Conservation (phyloP, 2,797 vertebrate genomes). For the Sebastes kiyomatsui region DNA sequence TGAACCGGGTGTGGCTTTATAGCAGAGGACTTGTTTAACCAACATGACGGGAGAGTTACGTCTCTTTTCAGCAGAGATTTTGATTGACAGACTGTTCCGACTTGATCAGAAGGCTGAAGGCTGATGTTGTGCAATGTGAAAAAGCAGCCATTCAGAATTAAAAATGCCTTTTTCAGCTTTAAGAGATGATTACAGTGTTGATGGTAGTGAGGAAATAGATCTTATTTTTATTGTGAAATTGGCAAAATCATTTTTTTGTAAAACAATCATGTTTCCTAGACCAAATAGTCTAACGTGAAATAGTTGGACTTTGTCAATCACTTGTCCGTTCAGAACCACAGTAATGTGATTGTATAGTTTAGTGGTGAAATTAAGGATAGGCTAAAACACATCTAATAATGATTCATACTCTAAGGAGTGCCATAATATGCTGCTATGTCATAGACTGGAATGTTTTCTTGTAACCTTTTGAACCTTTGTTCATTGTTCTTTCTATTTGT, state of each 20-base stretch:
- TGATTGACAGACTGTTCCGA: constrained; percentile 18
- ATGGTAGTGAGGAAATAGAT: constrained; percentile 36
- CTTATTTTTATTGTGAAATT: constrained; percentile 27
- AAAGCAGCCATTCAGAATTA: constrained; percentile 57
- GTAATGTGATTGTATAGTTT: constrained; percentile 64
- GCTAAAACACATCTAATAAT: constrained; percentile 56
- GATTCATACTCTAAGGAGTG: constrained; percentile 70
- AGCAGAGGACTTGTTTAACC: constrained; percentile 34
- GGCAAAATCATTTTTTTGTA: constrained; percentile 33
- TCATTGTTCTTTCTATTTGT: constrained; percentile 65
- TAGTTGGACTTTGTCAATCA: constrained; percentile 44
- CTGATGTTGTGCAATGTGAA: constrained; percentile 70
- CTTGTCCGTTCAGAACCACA: constrained; percentile 55
- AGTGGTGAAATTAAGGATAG: constrained; percentile 43
- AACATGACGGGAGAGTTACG: not conserved
- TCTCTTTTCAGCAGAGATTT: constrained; percentile 30
- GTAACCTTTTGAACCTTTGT: constrained; percentile 68
- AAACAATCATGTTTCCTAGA: constrained; percentile 65
- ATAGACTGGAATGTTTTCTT: constrained; percentile 75
- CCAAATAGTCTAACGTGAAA: constrained; percentile 58
- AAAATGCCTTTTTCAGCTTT: constrained; percentile 64
- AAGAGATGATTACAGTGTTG: constrained; percentile 68
- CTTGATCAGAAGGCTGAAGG: constrained; percentile 29
- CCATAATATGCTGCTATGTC: constrained; percentile 81
- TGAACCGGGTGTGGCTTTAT: constrained; percentile 26